Evolutionary conservation across 2,888 invertebrate genomes (phyloP), one percentile per base, ranked within the genome.

Genomic region (Parasteatoda lunata): DNA sequence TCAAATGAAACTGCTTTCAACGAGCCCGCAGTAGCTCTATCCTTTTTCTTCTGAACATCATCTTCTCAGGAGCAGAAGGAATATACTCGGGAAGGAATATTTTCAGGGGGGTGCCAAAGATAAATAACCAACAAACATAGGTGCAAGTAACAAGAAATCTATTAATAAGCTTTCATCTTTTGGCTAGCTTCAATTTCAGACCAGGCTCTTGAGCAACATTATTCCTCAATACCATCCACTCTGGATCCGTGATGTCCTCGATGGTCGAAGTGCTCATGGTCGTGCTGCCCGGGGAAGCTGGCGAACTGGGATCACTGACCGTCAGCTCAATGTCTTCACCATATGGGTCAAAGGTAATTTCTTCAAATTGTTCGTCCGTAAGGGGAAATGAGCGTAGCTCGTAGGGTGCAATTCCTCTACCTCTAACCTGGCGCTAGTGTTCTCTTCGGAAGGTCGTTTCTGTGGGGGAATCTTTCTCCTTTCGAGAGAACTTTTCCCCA

Each of bases 181-280:
- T 89, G 68, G 89, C 88, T 51, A 89, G 79, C 66, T 89, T 89
- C 13, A 89, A 73, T 30, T 89, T 88, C 52, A 89, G 68, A 68
- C 78, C 47, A 76, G 82, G 48, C 66, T 83, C 77, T 45, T 80
- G 13, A 64, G 84, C 78, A 66, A 80, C 69, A 51, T 78, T 68
- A 30, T 59, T 59, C 30, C 51, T 70, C 15, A 88, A 71, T 9
- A 89, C 89, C 52, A 84, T 84, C 97, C 97, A 97, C 30, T 89
- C 89, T 3, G 89, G 89, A 51, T 89, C 89, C 47, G 78, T 75
- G 6, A 78, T 59, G 54, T 88, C 88, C 4, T 88, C 88, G 1
- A 80, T 70, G 11, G 79, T 80, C 3, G 84, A 73, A 7, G 80
- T 79, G n/a, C 83, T 85, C 8, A 77, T 80, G 6, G 76, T 51